Base-by-base conservation (phyloP, 2,113 vertebrate genomes). In the Agelaius tricolor region DNA sequence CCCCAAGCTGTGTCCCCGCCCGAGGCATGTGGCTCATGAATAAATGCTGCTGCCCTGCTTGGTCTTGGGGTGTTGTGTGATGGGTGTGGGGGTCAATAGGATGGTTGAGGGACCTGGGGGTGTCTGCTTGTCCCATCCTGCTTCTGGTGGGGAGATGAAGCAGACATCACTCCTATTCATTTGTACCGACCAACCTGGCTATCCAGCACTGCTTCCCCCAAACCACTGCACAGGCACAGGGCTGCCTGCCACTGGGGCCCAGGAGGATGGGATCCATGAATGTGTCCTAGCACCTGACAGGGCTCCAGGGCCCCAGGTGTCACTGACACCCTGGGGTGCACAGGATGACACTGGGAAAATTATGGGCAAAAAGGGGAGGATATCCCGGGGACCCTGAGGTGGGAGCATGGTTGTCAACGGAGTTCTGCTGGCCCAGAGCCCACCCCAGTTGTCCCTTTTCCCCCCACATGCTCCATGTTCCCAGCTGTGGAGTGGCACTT, bases 231-330 rank as follows among this genome's bases (percentile, higher is more conserved):
- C 23, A 41, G 13, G 57, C 31, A 37, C 27, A 63, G 35, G 35
- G 12, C 31, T 57, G 35, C 26, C 49, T 55, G 41, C 31, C 27
- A 13, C 49, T 24, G 20, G 23, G 23, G 33, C 13, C 6, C 58
- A 57, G 33, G 23, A 13, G 13, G 11, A 58, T 30, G 73, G 58
- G 43, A 58, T 44, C 3, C 5, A 11, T 39, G 49, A 57, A 71
- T 28, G 15, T 63, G 41, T 69, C 49, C 35, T 26, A 27, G 55
- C 26, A 49, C 22, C 41, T 76, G 71, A 46, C n/a, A 61, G 0
- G 2, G 26, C 22, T 57, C 14, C 55, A 44, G 44, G 26, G 12
- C 17, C 55, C 17, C 2, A 1, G 62, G 22, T 0, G 0, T 52
- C 58, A 39, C 43, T 23, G 37, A 31, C 58, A 84, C 11, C 5